A percentile compares a stretch with the other conserved stretches of the same genome.
These are phyloP conservation scores for Mungos mungo DNA, from an alignment of 2,113 vertebrate species.

Conservation along the genomic window DNA sequence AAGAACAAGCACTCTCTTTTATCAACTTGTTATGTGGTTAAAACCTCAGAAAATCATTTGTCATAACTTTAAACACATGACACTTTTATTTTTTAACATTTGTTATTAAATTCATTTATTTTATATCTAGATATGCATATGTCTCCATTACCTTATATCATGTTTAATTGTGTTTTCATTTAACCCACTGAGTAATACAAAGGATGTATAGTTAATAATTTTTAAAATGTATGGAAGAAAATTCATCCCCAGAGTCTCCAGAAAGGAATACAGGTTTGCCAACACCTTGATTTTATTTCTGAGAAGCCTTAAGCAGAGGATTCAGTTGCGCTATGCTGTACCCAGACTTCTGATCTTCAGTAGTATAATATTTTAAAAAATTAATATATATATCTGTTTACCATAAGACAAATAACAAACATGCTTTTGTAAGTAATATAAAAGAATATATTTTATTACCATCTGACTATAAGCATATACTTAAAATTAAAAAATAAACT, in stretches of 20 bases:
- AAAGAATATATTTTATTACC: not conserved
- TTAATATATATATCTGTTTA: not conserved
- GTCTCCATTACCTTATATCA: not conserved
- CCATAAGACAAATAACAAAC: not conserved
- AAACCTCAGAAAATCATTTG: conserved; percentile 43
- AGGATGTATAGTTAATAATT: not conserved
- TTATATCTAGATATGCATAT: not conserved
- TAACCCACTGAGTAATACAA: not conserved
- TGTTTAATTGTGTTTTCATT: not conserved
- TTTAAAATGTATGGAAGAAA: not conserved
- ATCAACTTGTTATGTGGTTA: not conserved
- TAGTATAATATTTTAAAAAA: not conserved
- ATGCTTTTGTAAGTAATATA: conserved; percentile 31
- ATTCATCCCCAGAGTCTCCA: not conserved
- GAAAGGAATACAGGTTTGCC: not conserved
- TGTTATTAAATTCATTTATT: not conserved
- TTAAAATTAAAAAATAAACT: not conserved
- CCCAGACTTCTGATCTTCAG: not conserved
- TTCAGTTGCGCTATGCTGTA: not conserved
- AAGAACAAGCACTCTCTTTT: conserved; percentile 12
- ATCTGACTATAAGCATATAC: not conserved
- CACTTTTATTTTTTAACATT: not conserved
- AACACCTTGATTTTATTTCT: not conserved
- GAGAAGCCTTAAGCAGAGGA: not conserved
- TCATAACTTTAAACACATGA: not conserved